Evolutionary conservation across 2,797 vertebrate genomes (phyloP).

Genomic region (Onychomys torridus): DNA sequence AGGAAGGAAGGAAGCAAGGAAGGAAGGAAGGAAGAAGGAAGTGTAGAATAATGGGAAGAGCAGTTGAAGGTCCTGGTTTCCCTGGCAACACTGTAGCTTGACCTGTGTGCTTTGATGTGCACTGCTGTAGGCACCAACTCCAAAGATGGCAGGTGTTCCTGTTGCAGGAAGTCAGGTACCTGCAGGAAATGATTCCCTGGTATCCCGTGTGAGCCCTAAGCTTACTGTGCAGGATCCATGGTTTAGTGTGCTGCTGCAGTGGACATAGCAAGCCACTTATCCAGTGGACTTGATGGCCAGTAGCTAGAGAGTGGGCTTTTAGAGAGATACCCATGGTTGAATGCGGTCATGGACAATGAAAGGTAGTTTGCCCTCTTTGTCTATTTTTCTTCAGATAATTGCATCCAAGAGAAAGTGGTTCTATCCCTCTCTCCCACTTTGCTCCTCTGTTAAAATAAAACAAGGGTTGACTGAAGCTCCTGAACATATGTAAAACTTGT

Average conservation of each 20-base stretch:
- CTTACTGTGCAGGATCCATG: neutral
- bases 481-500: slow-evolving; percentile 87
- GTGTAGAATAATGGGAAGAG: slow-evolving; percentile 66
- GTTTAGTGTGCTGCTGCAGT: slow-evolving; percentile 59
- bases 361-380: slow-evolving; percentile 58
- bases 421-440: slow-evolving; percentile 22
- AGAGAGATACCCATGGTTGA: slow-evolving; percentile 3
- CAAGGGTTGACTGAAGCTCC: slow-evolving; percentile 78
- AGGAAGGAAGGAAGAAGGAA: no score
- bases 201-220: neutral
- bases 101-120: neutral
- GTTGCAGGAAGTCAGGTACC: neutral
- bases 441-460: slow-evolving; percentile 54
- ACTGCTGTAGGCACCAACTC: neutral
- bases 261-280: slow-evolving; percentile 9
- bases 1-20: no score
- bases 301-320: slow-evolving; percentile 68
- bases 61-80: slow-evolving; percentile 56
- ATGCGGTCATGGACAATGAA: slow-evolving; percentile 67
- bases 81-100: slow-evolving; percentile 31
- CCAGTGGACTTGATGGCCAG: slow-evolving; percentile 35
- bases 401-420: slow-evolving; percentile 73
- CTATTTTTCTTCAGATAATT: slow-evolving; percentile 74
- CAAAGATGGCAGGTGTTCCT: neutral
- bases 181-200: neutral